Conservation (phyloP, 1,140 invertebrate genomes). For the Drosophila tani region DNA sequence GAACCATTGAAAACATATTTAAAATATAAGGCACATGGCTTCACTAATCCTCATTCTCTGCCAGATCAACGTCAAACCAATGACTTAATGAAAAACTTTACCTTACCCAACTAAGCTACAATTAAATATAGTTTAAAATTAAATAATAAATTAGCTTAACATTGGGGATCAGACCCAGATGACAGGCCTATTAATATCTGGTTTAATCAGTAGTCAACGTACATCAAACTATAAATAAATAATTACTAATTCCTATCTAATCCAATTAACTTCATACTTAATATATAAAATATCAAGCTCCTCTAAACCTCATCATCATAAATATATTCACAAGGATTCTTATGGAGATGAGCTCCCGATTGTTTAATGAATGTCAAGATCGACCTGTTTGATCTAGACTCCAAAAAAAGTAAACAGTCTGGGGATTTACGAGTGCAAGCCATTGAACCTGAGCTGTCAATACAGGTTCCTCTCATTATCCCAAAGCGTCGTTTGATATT, state of each 20-base stretch:
- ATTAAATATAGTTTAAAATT: neutral
- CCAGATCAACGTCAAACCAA: slow-evolving; percentile 3
- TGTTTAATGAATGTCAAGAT: slow-evolving; percentile 43
- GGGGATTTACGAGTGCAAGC: slow-evolving; percentile 34
- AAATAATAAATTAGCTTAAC: neutral
- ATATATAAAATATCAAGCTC: too few relatives aligned
- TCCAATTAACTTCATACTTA: neutral
- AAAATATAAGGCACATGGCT: too few relatives aligned
- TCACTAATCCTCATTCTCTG: neutral
- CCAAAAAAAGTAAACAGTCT: slow-evolving; percentile 26
- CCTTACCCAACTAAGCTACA: neutral
- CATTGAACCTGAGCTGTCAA: slow-evolving; percentile 35
- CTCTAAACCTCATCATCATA: too few relatives aligned
- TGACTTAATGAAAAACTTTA: slow-evolving; percentile 5
- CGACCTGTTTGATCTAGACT: slow-evolving; percentile 34
- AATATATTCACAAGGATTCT: slow-evolving; percentile 19
- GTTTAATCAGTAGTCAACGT: too few relatives aligned
- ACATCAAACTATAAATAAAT: too few relatives aligned
- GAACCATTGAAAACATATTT: too few relatives aligned
- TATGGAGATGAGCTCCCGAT: slow-evolving; percentile 21
- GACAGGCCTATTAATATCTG: neutral
- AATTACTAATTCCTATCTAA: too few relatives aligned
- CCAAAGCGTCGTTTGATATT: slow-evolving; percentile 15
- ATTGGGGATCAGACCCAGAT: neutral
- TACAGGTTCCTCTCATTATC: slow-evolving; percentile 31